Evolutionary conservation across 2,113 vertebrate genomes (phyloP).

Genomic region (Chloroceryle aenea): DNA sequence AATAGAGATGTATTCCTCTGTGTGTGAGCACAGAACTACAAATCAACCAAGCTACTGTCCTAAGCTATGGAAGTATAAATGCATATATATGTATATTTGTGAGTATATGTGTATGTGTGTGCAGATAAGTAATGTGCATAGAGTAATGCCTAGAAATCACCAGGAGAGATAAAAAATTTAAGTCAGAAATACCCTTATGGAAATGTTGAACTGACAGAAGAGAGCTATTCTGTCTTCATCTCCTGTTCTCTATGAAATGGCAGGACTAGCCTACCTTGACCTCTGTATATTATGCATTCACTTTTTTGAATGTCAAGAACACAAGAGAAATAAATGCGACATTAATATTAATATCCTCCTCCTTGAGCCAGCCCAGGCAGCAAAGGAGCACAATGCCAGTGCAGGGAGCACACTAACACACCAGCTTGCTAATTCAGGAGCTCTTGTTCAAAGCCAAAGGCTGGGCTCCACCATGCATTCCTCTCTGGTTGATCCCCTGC

Average conservation of each 20-base stretch:
- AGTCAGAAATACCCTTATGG: background rate
- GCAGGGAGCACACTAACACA: background rate
- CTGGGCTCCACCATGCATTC: rapidly evolving
- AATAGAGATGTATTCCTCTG: background rate
- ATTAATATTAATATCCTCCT: slow-evolving; percentile 1
- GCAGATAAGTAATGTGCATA: background rate
- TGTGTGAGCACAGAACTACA: background rate
- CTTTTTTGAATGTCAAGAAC: slow-evolving; percentile 10
- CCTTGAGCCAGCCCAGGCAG: background rate
- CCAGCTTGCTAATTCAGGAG: background rate
- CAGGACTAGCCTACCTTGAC: background rate
- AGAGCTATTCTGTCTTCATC: background rate
- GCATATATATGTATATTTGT: background rate
- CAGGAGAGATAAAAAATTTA: background rate
- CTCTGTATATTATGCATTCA: background rate
- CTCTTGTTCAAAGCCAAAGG: background rate
- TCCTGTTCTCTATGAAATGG: background rate
- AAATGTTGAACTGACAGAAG: background rate
- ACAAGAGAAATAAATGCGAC: background rate
- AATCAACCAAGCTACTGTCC: background rate
- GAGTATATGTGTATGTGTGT: background rate
- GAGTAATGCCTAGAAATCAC: background rate
- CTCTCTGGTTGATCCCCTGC: background rate
- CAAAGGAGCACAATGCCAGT: background rate
- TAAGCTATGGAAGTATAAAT: background rate